Percentiles rank a stretch among this genome's conserved stretches.
phyloP scores from a whole-genome alignment of 2,888 invertebrate genomes.

The Patella pellucida region DNA sequence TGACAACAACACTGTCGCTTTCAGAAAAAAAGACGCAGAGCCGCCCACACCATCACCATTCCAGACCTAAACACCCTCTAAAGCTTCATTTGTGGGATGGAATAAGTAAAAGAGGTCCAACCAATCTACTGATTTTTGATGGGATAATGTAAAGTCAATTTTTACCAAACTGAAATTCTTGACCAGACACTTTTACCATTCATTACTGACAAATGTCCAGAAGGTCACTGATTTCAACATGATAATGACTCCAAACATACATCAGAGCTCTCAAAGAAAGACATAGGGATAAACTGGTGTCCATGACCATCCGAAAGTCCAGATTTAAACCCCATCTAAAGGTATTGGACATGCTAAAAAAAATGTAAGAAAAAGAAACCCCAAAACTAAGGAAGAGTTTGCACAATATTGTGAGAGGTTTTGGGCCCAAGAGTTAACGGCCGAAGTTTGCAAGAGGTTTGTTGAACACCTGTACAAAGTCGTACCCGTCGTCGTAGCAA shows the following conservation, averaged over 20 bases:
- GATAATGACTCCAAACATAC: neutral
- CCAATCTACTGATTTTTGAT: no score
- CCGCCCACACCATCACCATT: no score
- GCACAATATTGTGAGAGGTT: no score
- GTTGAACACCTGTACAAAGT: slow-evolving; percentile 10
- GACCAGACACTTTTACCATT: no score
- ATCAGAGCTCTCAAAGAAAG: neutral
- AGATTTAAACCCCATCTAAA: slow-evolving; percentile 16
- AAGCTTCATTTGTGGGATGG: slow-evolving; percentile 7
- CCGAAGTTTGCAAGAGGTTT: slow-evolving; percentile 4
- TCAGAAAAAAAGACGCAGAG: neutral
- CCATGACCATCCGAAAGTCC: neutral
- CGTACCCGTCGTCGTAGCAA: neutral
- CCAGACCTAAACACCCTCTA: no score
- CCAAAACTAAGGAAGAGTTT: slow-evolving; percentile 9
- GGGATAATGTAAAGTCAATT: no score
- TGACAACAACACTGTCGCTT: neutral
- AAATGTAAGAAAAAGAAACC: slow-evolving; percentile 1
- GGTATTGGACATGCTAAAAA: slow-evolving; percentile 17
- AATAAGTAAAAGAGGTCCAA: neutral
- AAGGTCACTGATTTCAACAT: neutral
- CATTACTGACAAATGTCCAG: no score
- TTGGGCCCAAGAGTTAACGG: neutral
- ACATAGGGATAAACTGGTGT: neutral
- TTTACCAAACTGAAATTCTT: no score